Percentiles rank a stretch among this genome's conserved stretches.
phyloP scores from a whole-genome alignment of 1,140 invertebrate species.

The Hestina assimilis region DNA sequence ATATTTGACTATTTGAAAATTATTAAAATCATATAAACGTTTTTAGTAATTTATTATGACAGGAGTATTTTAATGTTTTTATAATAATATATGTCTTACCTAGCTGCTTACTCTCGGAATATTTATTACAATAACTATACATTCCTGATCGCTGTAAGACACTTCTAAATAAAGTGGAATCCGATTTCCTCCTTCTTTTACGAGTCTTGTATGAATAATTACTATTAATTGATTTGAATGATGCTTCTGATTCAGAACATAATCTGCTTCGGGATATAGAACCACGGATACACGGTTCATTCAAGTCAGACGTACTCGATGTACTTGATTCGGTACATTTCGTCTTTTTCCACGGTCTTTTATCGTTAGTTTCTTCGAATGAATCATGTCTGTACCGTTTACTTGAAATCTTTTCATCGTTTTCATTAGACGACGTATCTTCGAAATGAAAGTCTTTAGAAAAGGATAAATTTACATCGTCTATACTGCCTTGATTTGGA shows the following conservation, averaged over 20 bases:
- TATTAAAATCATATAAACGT: too few species aligned
- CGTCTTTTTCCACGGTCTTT: conserved; percentile 52
- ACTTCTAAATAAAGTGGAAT: conserved; percentile 60
- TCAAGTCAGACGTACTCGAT: conserved; percentile 45
- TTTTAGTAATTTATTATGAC: too few species aligned
- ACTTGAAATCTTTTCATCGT: conserved; percentile 38
- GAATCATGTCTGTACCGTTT: conserved; percentile 56
- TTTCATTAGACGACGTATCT: conserved; percentile 43
- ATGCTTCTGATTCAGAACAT: conserved; percentile 60
- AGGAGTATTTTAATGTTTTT: too few species aligned
- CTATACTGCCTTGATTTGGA: conserved; percentile 32
- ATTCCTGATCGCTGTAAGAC: conserved; percentile 51
- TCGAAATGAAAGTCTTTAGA: conserved; percentile 46
- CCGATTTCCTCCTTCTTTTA: conserved; percentile 59
- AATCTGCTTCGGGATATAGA: conserved; percentile 36
- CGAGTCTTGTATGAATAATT: conserved; percentile 61
- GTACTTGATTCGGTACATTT: conserved; percentile 48
- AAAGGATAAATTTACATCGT: conserved; percentile 49
- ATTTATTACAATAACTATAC: conserved; percentile 32
- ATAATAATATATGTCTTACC: conserved; percentile 42
- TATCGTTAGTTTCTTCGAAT: conserved; percentile 40
- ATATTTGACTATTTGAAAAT: too few species aligned
- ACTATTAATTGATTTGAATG: conserved; percentile 65
- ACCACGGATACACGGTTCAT: conserved; percentile 33
- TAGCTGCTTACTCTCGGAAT: conserved; percentile 39